These are phyloP conservation scores for Cichladusa arquata DNA, from an alignment of 2,113 vertebrate species.

Conservation along the genomic window DNA sequence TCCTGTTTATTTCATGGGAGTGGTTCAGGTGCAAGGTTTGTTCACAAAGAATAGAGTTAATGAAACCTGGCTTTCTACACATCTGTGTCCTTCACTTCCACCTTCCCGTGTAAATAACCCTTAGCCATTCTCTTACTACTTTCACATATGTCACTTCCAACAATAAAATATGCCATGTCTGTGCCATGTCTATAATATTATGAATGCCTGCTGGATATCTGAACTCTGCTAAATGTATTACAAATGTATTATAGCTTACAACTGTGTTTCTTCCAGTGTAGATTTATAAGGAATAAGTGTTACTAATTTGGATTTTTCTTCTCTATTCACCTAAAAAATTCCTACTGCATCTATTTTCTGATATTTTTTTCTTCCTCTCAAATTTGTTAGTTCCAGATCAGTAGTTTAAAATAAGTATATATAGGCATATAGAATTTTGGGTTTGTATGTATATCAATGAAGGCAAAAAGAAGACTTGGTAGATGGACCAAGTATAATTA, in stretches of 20 bases:
- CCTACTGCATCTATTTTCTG: background rate
- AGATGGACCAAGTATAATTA: background rate
- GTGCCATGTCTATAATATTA: background rate
- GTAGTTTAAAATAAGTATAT: background rate
- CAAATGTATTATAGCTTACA: background rate
- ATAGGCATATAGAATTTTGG: background rate
- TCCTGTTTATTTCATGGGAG: background rate
- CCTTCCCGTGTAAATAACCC: background rate
- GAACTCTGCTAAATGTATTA: background rate
- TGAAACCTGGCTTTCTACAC: background rate
- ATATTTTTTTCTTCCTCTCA: background rate
- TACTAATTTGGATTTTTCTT: background rate
- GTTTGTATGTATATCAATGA: background rate
- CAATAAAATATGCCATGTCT: background rate
- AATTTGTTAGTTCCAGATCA: background rate
- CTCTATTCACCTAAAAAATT: background rate
- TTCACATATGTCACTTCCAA: background rate
- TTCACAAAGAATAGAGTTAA: background rate
- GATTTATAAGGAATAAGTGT: background rate
- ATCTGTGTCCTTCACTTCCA: background rate
- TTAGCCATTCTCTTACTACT: background rate
- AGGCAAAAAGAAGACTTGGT: background rate
- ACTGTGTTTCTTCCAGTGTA: background rate
- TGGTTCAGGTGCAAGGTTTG: background rate
- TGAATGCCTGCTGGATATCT: background rate